phyloP scores from a whole-genome alignment of 2,888 invertebrate genomes.

The Oxyscelio sp. region DNA sequence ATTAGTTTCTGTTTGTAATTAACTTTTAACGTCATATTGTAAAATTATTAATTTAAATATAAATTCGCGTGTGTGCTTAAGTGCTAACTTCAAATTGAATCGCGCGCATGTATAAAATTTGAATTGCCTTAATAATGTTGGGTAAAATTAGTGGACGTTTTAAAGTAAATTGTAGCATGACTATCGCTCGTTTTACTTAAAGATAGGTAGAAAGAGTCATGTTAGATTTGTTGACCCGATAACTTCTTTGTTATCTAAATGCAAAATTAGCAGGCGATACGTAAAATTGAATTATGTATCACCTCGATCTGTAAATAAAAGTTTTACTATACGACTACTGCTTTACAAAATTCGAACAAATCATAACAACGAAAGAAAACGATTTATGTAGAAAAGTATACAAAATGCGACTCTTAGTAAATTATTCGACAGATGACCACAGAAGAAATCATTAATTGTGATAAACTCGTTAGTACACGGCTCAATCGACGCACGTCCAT shows the following conservation, averaged over 20 bases:
- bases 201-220: too few species aligned
- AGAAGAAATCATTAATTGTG: background rate
- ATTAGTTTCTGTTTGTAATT: too few species aligned
- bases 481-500: slow-evolving; percentile 12
- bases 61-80: too few species aligned
- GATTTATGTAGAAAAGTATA: slow-evolving; percentile 60
- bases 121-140: too few species aligned
- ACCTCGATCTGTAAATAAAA: slow-evolving; percentile 44
- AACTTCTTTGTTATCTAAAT: slow-evolving; percentile 50
- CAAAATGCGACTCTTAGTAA: slow-evolving; percentile 40
- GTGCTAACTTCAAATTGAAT: too few species aligned
- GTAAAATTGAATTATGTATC: slow-evolving; percentile 21
- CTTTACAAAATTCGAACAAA: slow-evolving; percentile 50
- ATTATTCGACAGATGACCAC: slow-evolving; percentile 28
- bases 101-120: too few species aligned
- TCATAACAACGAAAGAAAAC: slow-evolving; percentile 52
- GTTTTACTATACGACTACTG: slow-evolving; percentile 44
- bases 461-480: slow-evolving; percentile 24
- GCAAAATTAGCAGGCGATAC: slow-evolving; percentile 26
- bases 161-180: too few species aligned
- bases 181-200: too few species aligned
- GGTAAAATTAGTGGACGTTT: too few species aligned
- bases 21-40: too few species aligned
- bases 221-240: slow-evolving; percentile 11
- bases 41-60: too few species aligned